Evolutionary conservation across 1,140 invertebrate species (phyloP).

Genomic region (Eufriesea mexicana): DNA sequence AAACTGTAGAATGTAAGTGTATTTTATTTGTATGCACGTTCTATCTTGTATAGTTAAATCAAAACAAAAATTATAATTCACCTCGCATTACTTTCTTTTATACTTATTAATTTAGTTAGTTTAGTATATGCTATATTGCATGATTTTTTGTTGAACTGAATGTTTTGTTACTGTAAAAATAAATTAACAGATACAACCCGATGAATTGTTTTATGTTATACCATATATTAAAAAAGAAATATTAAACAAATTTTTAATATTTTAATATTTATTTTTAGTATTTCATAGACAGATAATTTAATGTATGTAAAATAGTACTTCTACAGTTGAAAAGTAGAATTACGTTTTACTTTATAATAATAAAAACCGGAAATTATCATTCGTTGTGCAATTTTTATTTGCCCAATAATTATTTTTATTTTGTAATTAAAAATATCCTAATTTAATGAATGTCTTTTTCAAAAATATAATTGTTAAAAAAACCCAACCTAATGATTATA

Average conservation of each 20-base stretch:
- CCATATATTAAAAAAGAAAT: too few species aligned
- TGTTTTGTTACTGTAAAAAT: background rate
- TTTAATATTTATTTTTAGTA: background rate
- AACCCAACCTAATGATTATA: slow-evolving; percentile 30
- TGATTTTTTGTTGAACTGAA: background rate
- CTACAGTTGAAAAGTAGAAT: background rate
- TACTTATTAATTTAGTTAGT: background rate
- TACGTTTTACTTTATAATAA: too few species aligned
- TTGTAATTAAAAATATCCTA: background rate
- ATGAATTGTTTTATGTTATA: background rate
- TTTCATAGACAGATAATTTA: background rate
- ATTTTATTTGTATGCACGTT: slow-evolving; percentile 1
- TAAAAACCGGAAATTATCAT: background rate
- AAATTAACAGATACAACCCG: background rate
- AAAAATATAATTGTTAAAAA: slow-evolving; percentile 16
- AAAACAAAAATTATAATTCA: background rate
- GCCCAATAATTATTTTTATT: background rate
- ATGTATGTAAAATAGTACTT: background rate
- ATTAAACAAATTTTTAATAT: background rate
- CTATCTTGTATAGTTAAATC: background rate
- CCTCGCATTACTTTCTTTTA: background rate
- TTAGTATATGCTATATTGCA: background rate
- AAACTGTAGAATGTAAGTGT: background rate
- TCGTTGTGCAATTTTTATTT: background rate
- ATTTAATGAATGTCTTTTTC: background rate